These are phyloP conservation scores for Octopus bimaculoides DNA, from an alignment of 1,140 invertebrate genomes.

Conservation along the genomic window DNA sequence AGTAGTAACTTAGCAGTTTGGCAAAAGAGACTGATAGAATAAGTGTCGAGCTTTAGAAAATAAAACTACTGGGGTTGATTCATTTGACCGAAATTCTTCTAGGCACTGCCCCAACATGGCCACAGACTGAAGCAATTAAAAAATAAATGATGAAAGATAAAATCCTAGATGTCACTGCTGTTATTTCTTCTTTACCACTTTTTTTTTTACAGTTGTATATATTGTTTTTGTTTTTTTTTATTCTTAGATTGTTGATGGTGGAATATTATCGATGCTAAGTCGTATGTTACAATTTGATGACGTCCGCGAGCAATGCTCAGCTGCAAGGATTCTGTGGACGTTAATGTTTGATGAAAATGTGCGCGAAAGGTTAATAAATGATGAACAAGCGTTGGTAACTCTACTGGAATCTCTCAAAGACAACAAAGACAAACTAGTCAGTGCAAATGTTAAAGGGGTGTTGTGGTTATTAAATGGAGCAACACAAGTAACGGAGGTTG, in stretches of 20 bases:
- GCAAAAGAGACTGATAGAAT: too few relatives aligned
- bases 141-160: background rate
- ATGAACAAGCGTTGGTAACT: conserved; percentile 34
- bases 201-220: too few relatives aligned
- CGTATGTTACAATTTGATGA: conserved; percentile 40
- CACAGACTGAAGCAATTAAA: background rate
- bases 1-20: too few relatives aligned
- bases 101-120: too few relatives aligned
- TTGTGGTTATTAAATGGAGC: conserved; percentile 47
- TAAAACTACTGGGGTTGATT: too few relatives aligned
- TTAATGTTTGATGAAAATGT: conserved; percentile 46
- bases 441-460: conserved; percentile 40
- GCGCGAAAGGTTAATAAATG: conserved; percentile 23
- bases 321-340: conserved; percentile 41
- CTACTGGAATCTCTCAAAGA: conserved; percentile 35
- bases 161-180: background rate
- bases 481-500: conserved; percentile 37
- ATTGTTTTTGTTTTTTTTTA: background rate
- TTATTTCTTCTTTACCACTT: background rate
- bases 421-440: conserved; percentile 34
- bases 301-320: conserved; percentile 34
- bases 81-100: too few relatives aligned
- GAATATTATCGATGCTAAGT: conserved; percentile 34
- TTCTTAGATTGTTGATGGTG: conserved; percentile 42
- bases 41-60: too few relatives aligned